phyloP scores from a whole-genome alignment of 2,113 vertebrate species.

The human region GRCh38 chr4:154216001-154216500 shows the following conservation, averaged over 20 bases:
- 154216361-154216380: too few relatives aligned
- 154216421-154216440: too few relatives aligned
- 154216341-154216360: not conserved
- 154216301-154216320: conserved; percentile 1
- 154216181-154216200: not conserved
- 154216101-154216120: not conserved
- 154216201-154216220: not conserved
- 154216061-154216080: not conserved
- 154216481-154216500: too few relatives aligned
- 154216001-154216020: not conserved
- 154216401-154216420: too few relatives aligned
- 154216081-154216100: not conserved
- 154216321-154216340: not conserved
- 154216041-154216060: not conserved
- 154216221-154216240: not conserved
- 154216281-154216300: not conserved
- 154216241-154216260: not conserved
- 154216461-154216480: too few relatives aligned
- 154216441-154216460: too few relatives aligned
- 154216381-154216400: too few relatives aligned
- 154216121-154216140: not conserved
- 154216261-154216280: not conserved
- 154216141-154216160: not conserved
- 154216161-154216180: not conserved
- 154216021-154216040: not conserved